Conservation (phyloP, 2,113 vertebrate genomes). For the Heliornis fulica region DNA sequence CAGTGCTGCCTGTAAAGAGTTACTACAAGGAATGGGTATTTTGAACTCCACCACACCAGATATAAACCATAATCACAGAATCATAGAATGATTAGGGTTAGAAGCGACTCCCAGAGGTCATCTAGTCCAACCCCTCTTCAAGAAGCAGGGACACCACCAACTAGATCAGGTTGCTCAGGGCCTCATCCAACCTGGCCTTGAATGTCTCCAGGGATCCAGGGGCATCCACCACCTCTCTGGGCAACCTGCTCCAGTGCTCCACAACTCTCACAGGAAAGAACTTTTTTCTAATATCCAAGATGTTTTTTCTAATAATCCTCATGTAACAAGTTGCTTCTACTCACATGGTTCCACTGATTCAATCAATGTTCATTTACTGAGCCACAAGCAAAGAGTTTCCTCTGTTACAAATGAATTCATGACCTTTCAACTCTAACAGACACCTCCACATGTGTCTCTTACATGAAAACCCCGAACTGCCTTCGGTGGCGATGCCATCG, state of each 20-base stretch:
- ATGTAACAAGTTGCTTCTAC: not conserved
- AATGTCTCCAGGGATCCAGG: too few species aligned
- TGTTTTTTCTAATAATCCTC: too few species aligned
- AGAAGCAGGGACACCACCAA: too few species aligned
- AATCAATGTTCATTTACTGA: not conserved
- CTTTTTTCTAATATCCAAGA: too few species aligned
- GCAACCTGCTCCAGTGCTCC: too few species aligned
- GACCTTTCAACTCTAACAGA: not conserved
- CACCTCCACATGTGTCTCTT: fast-evolving
- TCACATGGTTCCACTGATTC: fast-evolving
- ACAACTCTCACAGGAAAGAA: too few species aligned
- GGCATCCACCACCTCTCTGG: too few species aligned
- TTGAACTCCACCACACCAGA: not conserved
- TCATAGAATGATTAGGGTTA: too few species aligned
- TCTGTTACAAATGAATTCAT: not conserved
- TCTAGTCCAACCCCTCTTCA: too few species aligned
- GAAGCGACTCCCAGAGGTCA: too few species aligned
- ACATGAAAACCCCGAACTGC: not conserved
- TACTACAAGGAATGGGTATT: not conserved
- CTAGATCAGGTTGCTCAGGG: too few species aligned
- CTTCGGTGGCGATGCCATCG: not conserved
- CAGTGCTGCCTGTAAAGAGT: not conserved
- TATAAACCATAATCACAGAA: not conserved
- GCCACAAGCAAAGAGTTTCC: not conserved
- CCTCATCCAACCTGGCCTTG: too few species aligned